These are phyloP conservation scores for Naso thynnoides DNA, from an alignment of 2,797 vertebrate species.

Conservation along the genomic window DNA sequence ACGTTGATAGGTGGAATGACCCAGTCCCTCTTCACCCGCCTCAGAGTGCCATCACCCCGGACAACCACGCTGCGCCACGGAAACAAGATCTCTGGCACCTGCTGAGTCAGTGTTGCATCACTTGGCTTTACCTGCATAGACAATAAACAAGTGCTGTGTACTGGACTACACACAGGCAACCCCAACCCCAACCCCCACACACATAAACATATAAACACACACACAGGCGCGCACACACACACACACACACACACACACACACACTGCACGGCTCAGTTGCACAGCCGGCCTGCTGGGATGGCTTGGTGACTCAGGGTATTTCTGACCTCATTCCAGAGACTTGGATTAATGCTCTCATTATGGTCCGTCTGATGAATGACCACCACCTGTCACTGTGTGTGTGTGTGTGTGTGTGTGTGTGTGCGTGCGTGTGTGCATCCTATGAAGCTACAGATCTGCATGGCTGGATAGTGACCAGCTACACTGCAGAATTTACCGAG, in stretches of 20 bases:
- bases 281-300: constrained; percentile 9
- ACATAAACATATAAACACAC: constrained; percentile 1
- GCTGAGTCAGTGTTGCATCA: constrained; percentile 72
- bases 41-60: constrained; percentile 85
- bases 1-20: constrained; percentile 99
- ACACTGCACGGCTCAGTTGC: neutral
- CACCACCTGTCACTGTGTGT: constrained; percentile 49
- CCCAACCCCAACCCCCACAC: no score
- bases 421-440: constrained; percentile 6
- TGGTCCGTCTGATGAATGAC: constrained; percentile 64
- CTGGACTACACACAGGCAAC: neutral
- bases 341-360: constrained; percentile 76
- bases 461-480: constrained; percentile 18
- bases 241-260: constrained; percentile 14
- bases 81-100: constrained; percentile 91
- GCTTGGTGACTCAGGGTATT: constrained; percentile 60
- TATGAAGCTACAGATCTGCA: constrained; percentile 13
- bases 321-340: constrained; percentile 66
- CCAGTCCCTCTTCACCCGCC: constrained; percentile 98
- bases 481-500: constrained; percentile 11
- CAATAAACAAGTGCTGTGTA: constrained; percentile 58
- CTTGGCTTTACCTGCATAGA: constrained; percentile 65
- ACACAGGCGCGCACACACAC: constrained; percentile 3
- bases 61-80: constrained; percentile 85
- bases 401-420: constrained; percentile 25